Conservation (phyloP, 2,113 vertebrate species). For the Cacatua alba region DNA sequence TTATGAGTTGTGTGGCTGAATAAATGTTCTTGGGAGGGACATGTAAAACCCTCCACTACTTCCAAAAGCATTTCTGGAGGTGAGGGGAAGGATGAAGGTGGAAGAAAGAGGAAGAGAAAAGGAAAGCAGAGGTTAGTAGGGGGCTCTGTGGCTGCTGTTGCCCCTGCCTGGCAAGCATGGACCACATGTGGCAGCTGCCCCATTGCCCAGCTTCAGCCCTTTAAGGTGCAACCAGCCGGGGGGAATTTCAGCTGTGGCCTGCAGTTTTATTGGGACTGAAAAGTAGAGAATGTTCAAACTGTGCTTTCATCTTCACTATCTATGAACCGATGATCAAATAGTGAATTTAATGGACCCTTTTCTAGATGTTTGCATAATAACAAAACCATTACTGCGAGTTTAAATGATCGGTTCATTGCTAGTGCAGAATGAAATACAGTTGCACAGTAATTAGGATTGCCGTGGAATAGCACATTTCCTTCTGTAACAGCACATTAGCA, state of each 20-base stretch:
- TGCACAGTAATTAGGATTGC: background rate
- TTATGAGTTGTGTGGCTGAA: background rate
- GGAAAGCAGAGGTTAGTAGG: background rate
- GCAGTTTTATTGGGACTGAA: background rate
- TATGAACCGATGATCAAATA: background rate
- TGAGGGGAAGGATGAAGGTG: background rate
- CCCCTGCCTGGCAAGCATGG: background rate
- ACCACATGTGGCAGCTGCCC: accelerated
- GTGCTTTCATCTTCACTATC: background rate
- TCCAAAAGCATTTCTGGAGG: background rate
- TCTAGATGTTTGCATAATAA: background rate
- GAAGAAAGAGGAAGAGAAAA: background rate
- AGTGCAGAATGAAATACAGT: background rate
- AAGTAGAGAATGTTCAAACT: background rate
- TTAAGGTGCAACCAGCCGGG: background rate
- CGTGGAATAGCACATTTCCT: background rate
- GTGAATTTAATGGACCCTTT: background rate
- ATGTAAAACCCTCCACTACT: background rate
- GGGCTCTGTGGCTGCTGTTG: background rate
- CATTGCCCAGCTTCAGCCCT: background rate
- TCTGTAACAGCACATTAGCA: background rate
- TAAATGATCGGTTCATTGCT: background rate
- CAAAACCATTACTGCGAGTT: background rate
- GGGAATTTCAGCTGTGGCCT: background rate
- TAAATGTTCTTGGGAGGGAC: background rate